Evolutionary conservation across 2,113 vertebrate genomes (phyloP).

Genomic region (Sialia sialis): DNA sequence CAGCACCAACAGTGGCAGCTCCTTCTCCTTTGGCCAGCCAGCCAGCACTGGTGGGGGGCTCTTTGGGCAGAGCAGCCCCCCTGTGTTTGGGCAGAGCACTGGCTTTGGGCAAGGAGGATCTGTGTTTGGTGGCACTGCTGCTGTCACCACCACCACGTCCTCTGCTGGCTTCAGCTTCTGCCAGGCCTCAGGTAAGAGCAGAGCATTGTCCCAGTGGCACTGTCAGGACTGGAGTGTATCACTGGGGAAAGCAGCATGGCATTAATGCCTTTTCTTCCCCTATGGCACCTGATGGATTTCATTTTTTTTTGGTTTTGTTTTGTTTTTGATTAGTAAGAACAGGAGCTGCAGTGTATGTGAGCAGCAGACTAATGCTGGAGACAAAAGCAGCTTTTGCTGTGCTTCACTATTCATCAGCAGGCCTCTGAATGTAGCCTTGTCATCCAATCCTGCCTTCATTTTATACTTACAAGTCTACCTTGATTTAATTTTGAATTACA

Average conservation of each 20-base stretch:
- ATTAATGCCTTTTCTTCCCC: background rate
- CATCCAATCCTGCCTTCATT: background rate
- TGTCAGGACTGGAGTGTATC: background rate
- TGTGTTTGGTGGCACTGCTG: conserved; percentile 75
- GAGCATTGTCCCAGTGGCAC: background rate
- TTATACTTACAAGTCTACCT: background rate
- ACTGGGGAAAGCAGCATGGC: background rate
- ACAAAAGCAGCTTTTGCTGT: background rate
- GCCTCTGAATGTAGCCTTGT: background rate
- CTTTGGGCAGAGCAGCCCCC: conserved; percentile 81
- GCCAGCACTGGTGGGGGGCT: conserved; percentile 67
- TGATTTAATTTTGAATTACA: background rate
- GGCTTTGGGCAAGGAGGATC: conserved; percentile 81
- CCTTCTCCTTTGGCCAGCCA: conserved; percentile 85
- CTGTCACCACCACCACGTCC: conserved; percentile 77
- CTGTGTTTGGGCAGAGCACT: conserved; percentile 82
- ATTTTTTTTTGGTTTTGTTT: background rate
- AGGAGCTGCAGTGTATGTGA: background rate
- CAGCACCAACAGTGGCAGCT: conserved; percentile 69
- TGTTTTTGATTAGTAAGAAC: background rate
- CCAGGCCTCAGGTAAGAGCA: conserved; percentile 83
- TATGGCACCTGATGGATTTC: background rate
- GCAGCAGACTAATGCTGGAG: background rate
- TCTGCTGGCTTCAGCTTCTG: conserved; percentile 88
- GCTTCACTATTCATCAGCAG: background rate